Evolutionary conservation across 1,140 invertebrate species (phyloP).

Genomic region (Caerostris darwini): DNA sequence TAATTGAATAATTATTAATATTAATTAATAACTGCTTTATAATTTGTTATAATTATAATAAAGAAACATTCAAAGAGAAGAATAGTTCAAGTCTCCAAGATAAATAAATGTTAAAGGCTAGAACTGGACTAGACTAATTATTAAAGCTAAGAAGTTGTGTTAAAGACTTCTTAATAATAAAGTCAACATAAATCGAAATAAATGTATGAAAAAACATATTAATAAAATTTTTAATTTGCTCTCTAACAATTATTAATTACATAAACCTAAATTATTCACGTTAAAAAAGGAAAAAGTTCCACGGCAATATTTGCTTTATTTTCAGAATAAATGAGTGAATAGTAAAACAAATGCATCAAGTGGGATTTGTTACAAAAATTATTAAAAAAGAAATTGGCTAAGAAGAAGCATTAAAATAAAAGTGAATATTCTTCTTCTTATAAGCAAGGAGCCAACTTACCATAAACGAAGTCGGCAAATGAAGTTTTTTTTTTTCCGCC

Average conservation of each 20-base stretch:
- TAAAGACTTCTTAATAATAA: no score
- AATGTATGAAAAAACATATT: background rate
- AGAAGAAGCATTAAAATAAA: background rate
- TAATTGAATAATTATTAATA: no score
- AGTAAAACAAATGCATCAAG: background rate
- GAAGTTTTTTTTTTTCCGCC: background rate
- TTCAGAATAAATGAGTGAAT: background rate
- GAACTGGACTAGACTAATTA: no score
- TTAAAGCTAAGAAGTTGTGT: no score
- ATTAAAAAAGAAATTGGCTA: background rate
- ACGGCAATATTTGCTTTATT: background rate
- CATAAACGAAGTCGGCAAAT: background rate
- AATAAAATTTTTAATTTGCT: slow-evolving; percentile 3
- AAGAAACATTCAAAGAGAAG: no score
- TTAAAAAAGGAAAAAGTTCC: background rate
- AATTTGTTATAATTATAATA: no score
- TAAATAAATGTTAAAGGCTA: no score
- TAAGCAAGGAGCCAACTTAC: background rate
- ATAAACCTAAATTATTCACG: background rate
- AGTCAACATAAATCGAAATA: background rate
- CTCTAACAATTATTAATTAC: background rate
- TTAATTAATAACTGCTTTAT: no score
- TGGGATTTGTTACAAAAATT: background rate
- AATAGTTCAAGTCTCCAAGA: no score
- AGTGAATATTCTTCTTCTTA: background rate